Base-by-base conservation (phyloP, 2,113 vertebrate genomes). In the Microcebus jonahi region DNA sequence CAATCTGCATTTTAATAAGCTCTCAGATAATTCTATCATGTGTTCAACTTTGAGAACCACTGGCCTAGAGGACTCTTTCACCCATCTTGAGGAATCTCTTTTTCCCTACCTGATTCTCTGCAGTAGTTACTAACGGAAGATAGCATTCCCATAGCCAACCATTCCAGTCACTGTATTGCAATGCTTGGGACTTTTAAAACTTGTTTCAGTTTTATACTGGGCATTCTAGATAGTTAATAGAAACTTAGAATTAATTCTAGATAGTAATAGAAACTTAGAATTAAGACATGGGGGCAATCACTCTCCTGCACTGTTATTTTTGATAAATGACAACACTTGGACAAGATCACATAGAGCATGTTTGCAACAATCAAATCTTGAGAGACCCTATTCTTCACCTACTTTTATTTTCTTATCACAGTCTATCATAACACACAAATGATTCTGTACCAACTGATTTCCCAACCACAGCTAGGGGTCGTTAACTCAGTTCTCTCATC, bases 321-420 rank as follows among this genome's bases (percentile, higher is more conserved):
- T 91, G 59, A 91, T 85, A 88, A 97, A 83, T 90, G 27, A 50
- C 8, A 31, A 10, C 63, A 71, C 71, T 65, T 65, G 65, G 50
- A 76, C 65, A 80, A 68, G 71, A 93, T 87, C 61, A 79, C 39
- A 48, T 2, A 73, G 27, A 67, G 27, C 4, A 48, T 93, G 77
- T 77, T 42, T 89, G 45, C 5, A 94, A 59, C n/a, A 55, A 63
- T 59, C 63, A 92, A 76, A 84, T 77, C 71, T 83, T 68, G n/a
- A 80, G 45, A 45, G 45, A 71, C 29, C 59, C 59, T 48, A 0
- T 53, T 91, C 53, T 77, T 93, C 48, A 86, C 39, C 13, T 31
- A n/a, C 50, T 73, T 97, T 77, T 29, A 88, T 77, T 88, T 89
- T 20, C 39, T 75, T 87, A 88, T 84, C 42, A 65, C 42, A 29